These are phyloP conservation scores for Phrynocephalus guinanensis DNA, from an alignment of 2,797 vertebrate genomes.

Conservation along the genomic window DNA sequence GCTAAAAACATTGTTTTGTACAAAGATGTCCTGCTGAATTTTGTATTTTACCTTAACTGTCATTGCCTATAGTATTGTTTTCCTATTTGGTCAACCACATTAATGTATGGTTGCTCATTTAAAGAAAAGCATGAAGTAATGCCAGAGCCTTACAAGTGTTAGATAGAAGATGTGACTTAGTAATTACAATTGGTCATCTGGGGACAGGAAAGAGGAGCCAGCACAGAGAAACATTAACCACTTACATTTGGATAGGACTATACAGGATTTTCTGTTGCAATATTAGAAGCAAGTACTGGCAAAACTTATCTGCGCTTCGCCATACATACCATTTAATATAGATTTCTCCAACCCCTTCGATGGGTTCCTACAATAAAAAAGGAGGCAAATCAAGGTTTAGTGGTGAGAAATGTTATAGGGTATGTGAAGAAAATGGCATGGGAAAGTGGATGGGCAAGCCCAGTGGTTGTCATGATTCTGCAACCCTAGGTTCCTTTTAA, in stretches of 20 bases:
- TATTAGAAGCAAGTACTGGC: not conserved
- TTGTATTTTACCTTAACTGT: constrained; percentile 38
- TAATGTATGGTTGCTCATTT: not conserved
- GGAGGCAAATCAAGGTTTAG: not conserved
- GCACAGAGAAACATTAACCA: not conserved
- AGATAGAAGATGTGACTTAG: not conserved
- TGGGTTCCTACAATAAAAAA: not conserved
- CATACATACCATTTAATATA: not conserved
- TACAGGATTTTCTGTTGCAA: not conserved
- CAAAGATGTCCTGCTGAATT: not conserved
- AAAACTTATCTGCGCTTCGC: not conserved
- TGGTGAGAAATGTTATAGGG: not conserved
- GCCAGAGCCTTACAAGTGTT: not conserved
- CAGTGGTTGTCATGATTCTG: not conserved
- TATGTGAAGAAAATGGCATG: not conserved
- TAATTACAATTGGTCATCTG: too few species aligned
- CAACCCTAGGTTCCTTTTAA: too few species aligned
- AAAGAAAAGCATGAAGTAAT: not conserved
- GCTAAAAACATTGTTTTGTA: not conserved
- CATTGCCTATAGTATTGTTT: constrained; percentile 37
- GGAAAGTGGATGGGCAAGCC: not conserved
- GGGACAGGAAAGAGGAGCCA: not conserved
- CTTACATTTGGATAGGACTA: not conserved
- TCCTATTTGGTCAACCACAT: not conserved
- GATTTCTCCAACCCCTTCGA: not conserved